Conservation (phyloP, 2,888 invertebrate species). For the Drosophila stalkeri region DNA sequence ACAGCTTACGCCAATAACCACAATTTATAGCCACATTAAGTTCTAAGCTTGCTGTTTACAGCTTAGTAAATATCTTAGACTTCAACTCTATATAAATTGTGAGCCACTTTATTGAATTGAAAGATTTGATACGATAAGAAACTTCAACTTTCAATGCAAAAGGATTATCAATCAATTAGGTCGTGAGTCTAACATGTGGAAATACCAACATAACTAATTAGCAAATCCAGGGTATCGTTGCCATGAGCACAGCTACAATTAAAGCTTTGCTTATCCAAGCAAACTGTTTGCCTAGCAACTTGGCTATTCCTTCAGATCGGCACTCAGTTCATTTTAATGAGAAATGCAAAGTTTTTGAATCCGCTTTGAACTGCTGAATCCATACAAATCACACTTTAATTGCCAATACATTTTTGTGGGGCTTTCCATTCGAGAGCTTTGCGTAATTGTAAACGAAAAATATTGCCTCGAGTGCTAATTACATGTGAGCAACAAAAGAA, state of each 20-base stretch:
- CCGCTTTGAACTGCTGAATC: slow-evolving; percentile 30
- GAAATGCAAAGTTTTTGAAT: slow-evolving; percentile 49
- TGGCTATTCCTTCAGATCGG: slow-evolving; percentile 24
- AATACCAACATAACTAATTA: slow-evolving; percentile 13
- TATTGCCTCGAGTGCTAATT: not conserved
- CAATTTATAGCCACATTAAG: not conserved
- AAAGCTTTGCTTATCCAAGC: slow-evolving; percentile 16
- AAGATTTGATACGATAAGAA: slow-evolving; percentile 18
- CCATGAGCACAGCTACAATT: not conserved
- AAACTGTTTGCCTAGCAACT: slow-evolving; percentile 37
- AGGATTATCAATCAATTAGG: slow-evolving; percentile 50
- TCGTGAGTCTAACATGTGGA: slow-evolving; percentile 5
- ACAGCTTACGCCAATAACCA: not conserved
- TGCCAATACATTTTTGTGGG: slow-evolving; percentile 15
- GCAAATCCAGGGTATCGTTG: slow-evolving; percentile 38
- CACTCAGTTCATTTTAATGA: slow-evolving; percentile 56
- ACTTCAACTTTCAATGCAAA: slow-evolving; percentile 2
- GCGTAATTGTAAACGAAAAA: slow-evolving; percentile 11
- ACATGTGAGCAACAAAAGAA: not conserved
- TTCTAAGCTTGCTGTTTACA: not conserved
- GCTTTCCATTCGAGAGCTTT: slow-evolving; percentile 12
- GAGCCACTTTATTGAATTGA: not conserved
- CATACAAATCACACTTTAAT: slow-evolving; percentile 24
- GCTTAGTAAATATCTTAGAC: not conserved
- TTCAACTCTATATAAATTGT: no score